Evolutionary conservation across 1,140 invertebrate species (phyloP).

Genomic region (Portunus trituberculatus): DNA sequence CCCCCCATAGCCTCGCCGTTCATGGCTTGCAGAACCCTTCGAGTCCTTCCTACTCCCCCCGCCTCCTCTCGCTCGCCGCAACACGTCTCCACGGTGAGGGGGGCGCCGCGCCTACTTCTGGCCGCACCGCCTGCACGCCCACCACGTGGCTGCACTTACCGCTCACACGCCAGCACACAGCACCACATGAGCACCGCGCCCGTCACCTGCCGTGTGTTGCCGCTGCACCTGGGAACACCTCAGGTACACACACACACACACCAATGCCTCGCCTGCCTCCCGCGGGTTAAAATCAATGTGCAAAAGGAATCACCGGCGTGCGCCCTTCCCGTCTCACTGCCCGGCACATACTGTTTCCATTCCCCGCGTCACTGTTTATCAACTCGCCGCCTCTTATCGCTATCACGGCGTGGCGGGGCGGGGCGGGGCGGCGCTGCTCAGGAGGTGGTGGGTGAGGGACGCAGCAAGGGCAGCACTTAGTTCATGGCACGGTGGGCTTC

Average conservation of each 20-base stretch:
- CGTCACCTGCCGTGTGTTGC: too few relatives aligned
- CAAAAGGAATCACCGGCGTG: too few relatives aligned
- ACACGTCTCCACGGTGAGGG: slow-evolving; percentile 51
- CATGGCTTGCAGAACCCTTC: slow-evolving; percentile 48
- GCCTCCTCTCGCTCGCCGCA: slow-evolving; percentile 11
- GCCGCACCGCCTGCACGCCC: not conserved
- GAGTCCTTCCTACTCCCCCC: not conserved
- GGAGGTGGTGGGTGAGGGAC: too few relatives aligned
- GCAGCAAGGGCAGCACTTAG: too few relatives aligned
- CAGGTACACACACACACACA: too few relatives aligned
- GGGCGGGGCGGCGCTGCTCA: not conserved
- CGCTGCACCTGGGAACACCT: too few relatives aligned
- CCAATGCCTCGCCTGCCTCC: not conserved
- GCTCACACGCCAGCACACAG: too few relatives aligned
- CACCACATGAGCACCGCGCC: too few relatives aligned
- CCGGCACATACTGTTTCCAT: not conserved
- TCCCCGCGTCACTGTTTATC: not conserved
- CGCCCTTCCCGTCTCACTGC: too few relatives aligned
- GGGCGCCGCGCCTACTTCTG: not conserved
- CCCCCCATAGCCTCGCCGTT: slow-evolving; percentile 51
- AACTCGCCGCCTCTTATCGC: too few relatives aligned
- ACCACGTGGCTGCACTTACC: too few relatives aligned
- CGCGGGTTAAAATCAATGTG: too few relatives aligned
- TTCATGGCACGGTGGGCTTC: not conserved
- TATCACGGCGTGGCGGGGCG: not conserved